Percentiles rank a stretch among this genome's conserved stretches.
These are phyloP conservation scores for Channa striata DNA, from an alignment of 2,797 vertebrate species.

Conservation along the genomic window DNA sequence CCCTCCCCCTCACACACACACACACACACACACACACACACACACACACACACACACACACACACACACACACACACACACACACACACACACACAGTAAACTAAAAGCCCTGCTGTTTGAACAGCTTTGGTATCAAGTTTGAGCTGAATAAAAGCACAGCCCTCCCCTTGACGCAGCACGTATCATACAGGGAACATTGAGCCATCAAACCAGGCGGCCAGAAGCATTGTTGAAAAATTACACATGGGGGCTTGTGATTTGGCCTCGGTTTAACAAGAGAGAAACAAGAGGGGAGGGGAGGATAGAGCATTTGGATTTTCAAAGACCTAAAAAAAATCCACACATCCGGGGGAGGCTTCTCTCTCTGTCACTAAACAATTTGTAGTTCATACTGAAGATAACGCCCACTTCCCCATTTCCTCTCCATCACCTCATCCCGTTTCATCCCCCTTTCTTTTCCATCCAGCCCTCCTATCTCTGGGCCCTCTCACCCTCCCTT, in stretches of 20 bases:
- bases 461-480: conserved; percentile 50
- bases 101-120: conserved; percentile 63
- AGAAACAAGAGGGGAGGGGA: conserved; percentile 41
- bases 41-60: background rate
- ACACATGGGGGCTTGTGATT: conserved; percentile 74
- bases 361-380: conserved; percentile 72
- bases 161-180: conserved; percentile 76
- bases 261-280: conserved; percentile 80
- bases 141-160: conserved; percentile 77
- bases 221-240: conserved; percentile 80
- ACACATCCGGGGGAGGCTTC: conserved; percentile 64
- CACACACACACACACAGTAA: conserved; percentile 26
- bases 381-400: conserved; percentile 76
- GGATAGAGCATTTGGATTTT: conserved; percentile 73
- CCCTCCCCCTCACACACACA: conserved; percentile 22
- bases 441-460: conserved; percentile 49
- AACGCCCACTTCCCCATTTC: conserved; percentile 63
- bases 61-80: conserved; percentile 13
- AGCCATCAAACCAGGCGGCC: conserved; percentile 82
- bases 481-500: conserved; percentile 54
- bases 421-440: conserved; percentile 53
- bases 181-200: conserved; percentile 80
- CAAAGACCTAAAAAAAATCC: conserved; percentile 62
- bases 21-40: conserved; percentile 23
- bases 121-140: conserved; percentile 80